Base-by-base conservation (phyloP, 2,888 invertebrate species). In the Linyphia triangularis region DNA sequence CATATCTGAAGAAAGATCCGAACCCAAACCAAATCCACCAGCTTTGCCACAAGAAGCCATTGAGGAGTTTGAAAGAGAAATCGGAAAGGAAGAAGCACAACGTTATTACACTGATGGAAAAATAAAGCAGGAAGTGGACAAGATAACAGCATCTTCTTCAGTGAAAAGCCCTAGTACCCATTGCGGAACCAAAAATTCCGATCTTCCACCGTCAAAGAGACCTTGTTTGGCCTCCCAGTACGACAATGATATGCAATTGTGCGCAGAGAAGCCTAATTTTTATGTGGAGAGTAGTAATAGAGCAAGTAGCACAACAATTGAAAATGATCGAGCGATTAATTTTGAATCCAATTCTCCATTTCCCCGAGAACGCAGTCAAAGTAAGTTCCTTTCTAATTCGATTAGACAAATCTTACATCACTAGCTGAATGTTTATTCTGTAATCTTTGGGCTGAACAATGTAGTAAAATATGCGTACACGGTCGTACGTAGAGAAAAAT, bases 1-100 rank as follows among this genome's bases (percentile, higher is more conserved):
- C 24, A 19, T 10, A 4, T 19, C 22, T 2, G 65, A 43, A 19
- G 63, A 78, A 28, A 28, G 51, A 70, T 6, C 0, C 0, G 0
- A 28, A 6, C 16, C n/a, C 43, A 0, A 22, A 13, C 10, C n/a
- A 24, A 43, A n/a, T n/a, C 43, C n/a, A n/a, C n/a, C n/a, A 19
- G 67, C 33, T 2, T 16, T 26, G 5, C 13, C 4, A 10, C 33
- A 16, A 63, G 33, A 61, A 4, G n/a, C 16, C 6, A 63, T 77
- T 16, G n/a, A 37, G 24, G 26, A 24, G 13, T 79, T 65, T 16
- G 63, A 30, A 26, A 43, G 16, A 1, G 19, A 67, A 51, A 28
- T 79, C 2, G 78, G 78, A 6, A 22, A 65, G 30, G 78, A 79
- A 67, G 51, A 79, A 30, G 78, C 30, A 24, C 2, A 9, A 2